Percentiles rank a stretch among this genome's conserved stretches.
phyloP scores from a whole-genome alignment of 2,113 vertebrate species.

The Thalassarche chlororhynchos region DNA sequence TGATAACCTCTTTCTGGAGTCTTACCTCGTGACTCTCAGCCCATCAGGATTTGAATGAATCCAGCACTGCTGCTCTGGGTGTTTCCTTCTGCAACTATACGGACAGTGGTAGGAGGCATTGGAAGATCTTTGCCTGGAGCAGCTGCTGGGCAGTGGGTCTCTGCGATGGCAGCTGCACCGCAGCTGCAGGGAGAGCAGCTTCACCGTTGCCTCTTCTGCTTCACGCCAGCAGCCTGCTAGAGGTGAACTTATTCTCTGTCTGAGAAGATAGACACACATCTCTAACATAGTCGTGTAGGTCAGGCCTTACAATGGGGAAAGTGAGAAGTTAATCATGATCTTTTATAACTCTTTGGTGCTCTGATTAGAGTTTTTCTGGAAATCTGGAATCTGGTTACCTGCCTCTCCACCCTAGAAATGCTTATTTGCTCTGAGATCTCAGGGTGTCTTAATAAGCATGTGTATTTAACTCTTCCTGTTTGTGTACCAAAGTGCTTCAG shows the following conservation, averaged over 20 bases:
- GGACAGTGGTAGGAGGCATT: not conserved
- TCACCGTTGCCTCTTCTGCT: not conserved
- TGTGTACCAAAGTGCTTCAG: not conserved
- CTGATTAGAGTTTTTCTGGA: not conserved
- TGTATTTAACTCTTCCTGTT: not conserved
- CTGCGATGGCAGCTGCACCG: fast-evolving
- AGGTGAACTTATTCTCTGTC: not conserved
- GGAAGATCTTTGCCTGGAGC: not conserved
- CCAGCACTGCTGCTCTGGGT: no score
- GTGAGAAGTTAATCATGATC: not conserved
- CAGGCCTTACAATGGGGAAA: not conserved
- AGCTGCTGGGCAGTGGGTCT: not conserved
- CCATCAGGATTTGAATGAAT: not conserved
- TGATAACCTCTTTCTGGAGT: not conserved
- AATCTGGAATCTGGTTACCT: not conserved
- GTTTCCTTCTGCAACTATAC: not conserved
- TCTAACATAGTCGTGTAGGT: not conserved
- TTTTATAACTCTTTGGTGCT: not conserved
- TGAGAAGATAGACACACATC: not conserved
- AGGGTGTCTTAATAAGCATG: not conserved
- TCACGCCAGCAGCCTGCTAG: not conserved
- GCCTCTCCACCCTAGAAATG: not conserved
- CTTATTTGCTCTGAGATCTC: not conserved
- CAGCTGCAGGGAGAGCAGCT: not conserved
- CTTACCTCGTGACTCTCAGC: not conserved